phyloP scores from a whole-genome alignment of 2,888 invertebrate genomes.

The Micoletzkya japonica region DNA sequence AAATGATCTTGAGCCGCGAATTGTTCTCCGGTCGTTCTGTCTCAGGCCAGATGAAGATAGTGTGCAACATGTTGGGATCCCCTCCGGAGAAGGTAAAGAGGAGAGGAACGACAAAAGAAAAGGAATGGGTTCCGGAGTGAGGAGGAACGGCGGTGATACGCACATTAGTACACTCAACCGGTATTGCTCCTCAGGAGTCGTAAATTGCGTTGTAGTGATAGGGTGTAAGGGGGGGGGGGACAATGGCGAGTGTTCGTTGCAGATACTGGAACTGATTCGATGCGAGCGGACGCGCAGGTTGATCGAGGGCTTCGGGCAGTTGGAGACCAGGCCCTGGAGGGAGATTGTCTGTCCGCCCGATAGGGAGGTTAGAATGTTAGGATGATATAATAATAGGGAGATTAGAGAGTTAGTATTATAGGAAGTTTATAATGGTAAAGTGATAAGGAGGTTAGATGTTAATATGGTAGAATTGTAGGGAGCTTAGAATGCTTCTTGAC shows the following conservation, averaged over 20 bases:
- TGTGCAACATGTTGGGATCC: slow-evolving; percentile 51
- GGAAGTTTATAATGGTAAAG: too few relatives aligned
- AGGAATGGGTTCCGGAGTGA: too few relatives aligned
- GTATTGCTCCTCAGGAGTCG: too few relatives aligned
- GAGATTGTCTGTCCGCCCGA: slow-evolving; percentile 40
- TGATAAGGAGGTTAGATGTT: too few relatives aligned
- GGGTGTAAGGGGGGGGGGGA: too few relatives aligned
- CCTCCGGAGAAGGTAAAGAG: slow-evolving; percentile 55
- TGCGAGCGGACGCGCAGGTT: slow-evolving; percentile 54
- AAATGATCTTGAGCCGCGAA: slow-evolving; percentile 57
- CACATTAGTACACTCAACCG: too few relatives aligned
- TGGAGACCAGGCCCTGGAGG: slow-evolving; percentile 39
- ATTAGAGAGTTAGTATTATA: too few relatives aligned
- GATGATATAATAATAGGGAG: too few relatives aligned
- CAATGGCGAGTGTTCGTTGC: slow-evolving; percentile 22
- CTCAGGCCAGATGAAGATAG: slow-evolving; percentile 55
- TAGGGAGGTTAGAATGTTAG: slow-evolving; percentile 18
- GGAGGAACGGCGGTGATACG: too few relatives aligned
- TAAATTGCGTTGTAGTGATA: too few relatives aligned
- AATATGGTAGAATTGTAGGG: too few relatives aligned
- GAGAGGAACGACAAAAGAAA: too few relatives aligned
- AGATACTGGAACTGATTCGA: slow-evolving; percentile 51
- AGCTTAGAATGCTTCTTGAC: not conserved
- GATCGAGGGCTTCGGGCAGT: slow-evolving; percentile 45
- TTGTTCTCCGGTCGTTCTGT: slow-evolving; percentile 57